Percentiles rank a stretch among this genome's conserved stretches.
Evolutionary conservation across 2,797 vertebrate species (phyloP).

Genomic region (Siniperca undulata): DNA sequence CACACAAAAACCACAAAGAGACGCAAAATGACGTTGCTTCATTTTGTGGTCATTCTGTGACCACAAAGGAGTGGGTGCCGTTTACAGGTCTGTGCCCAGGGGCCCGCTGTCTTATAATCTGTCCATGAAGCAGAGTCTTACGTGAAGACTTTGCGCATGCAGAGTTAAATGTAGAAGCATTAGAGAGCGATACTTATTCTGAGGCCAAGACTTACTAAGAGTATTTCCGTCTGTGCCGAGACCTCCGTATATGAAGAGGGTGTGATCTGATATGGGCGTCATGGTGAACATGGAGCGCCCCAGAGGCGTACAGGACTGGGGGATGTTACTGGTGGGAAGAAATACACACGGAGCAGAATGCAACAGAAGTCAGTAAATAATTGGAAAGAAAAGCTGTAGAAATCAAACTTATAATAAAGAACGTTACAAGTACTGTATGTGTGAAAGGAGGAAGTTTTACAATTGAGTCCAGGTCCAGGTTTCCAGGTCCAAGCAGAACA

Average conservation of each 20-base stretch:
- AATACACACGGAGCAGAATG: background rate
- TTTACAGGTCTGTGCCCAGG: no score
- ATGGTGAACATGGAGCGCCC: slow-evolving; percentile 95
- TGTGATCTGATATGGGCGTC: slow-evolving; percentile 88
- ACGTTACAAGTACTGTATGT: background rate
- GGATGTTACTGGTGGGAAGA: slow-evolving; percentile 62
- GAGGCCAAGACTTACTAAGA: slow-evolving; percentile 87
- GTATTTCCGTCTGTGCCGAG: slow-evolving; percentile 89
- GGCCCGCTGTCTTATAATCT: background rate
- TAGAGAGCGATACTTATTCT: fast-evolving
- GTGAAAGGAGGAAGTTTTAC: slow-evolving; percentile 78
- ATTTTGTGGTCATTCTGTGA: background rate
- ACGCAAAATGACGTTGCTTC: background rate
- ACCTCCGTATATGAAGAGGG: slow-evolving; percentile 93
- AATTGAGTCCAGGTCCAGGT: slow-evolving; percentile 94
- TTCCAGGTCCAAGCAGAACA: slow-evolving; percentile 93
- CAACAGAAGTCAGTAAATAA: background rate
- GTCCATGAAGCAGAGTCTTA: background rate
- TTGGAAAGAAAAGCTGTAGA: fast-evolving
- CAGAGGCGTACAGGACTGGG: slow-evolving; percentile 74
- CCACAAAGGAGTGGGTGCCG: background rate
- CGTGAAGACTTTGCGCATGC: background rate
- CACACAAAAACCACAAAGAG: background rate
- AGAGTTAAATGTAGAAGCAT: background rate
- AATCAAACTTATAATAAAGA: background rate